Evolutionary conservation across 2,113 vertebrate species (phyloP), one percentile per base, ranked within the genome.

Genomic region (Elephantulus edwardii): DNA sequence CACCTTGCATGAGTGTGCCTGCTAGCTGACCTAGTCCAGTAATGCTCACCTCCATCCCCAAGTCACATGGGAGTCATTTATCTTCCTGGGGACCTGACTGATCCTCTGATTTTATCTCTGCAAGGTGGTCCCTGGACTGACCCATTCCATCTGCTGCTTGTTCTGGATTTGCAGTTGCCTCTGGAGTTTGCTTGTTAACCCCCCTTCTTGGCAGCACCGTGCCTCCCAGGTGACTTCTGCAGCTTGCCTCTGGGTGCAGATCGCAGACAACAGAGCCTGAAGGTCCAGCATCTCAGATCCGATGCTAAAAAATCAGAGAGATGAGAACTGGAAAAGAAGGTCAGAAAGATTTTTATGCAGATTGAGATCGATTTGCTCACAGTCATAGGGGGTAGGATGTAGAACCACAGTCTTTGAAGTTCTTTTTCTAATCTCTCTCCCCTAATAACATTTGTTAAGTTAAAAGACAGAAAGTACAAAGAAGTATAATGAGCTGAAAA

Each of bases 131-230:
- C 80, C 88, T 64, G 1, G 38, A 74, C 80, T 86, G 90, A 93
- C 95, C 94, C 75, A 79, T 85, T 68, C 93, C 94, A 90, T 94
- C 94, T 93, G 93, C 75, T 89, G 70, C 80, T 91, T 78, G 71
- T 50, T 14, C 62, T 64, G 66, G 82, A 85, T 95, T 94, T 95
- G 92, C 79, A 76, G 89, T 86, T 17, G 5, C 33, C 88, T 72
- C 91, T 89, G 91, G 83, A n/a, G 58, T 85, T 95, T 90, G 44
- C 46, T 94, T 89, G 83, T 94, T 93, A 92, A 90, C 83, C 71
- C 88, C 91, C 66, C 77, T 70, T 22, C 20, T 86, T 80, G 93
- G 94, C 93, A 95, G 93, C 70, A 74, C 40, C 46, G 77, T 72
- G 22, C 64, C 85, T 92, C 71, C 71, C 91, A 91, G 88, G 90